These are phyloP conservation scores for Sinonovacula constricta DNA, from an alignment of 1,140 invertebrate species.

Conservation along the genomic window DNA sequence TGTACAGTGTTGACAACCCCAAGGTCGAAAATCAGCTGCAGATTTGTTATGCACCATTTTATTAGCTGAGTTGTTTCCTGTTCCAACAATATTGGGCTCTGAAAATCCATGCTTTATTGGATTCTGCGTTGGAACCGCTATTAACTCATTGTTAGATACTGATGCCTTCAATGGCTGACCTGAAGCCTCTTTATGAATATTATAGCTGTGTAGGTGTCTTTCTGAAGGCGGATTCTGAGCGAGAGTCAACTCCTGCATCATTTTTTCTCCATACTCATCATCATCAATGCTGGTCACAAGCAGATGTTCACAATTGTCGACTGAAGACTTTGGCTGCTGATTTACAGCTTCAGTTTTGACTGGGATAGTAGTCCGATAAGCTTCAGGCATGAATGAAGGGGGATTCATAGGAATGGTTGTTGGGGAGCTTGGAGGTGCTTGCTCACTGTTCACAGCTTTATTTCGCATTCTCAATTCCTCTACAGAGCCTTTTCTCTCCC, in stretches of 20 bases:
- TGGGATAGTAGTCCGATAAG: slow-evolving; percentile 13
- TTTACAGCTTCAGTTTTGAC: too few relatives aligned
- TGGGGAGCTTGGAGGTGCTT: background rate
- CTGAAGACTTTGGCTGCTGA: background rate
- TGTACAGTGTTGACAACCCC: slow-evolving; percentile 28
- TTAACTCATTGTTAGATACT: too few relatives aligned
- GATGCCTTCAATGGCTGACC: too few relatives aligned
- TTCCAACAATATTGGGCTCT: background rate
- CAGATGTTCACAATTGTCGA: background rate
- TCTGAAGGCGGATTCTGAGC: slow-evolving; percentile 16
- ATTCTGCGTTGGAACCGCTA: background rate
- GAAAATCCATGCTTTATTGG: background rate
- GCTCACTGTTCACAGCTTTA: too few relatives aligned
- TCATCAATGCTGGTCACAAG: slow-evolving; percentile 9
- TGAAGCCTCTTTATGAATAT: too few relatives aligned
- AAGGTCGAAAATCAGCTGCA: background rate
- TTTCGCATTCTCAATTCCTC: too few relatives aligned
- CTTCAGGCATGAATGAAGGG: slow-evolving; percentile 1
- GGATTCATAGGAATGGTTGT: background rate
- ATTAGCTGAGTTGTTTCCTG: background rate
- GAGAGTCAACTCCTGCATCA: slow-evolving; percentile 12
- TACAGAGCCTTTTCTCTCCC: too few relatives aligned
- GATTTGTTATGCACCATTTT: slow-evolving; percentile 6
- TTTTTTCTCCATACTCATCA: slow-evolving; percentile 11
- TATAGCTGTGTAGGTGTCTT: background rate